Evolutionary conservation across 2,797 vertebrate genomes (phyloP).

Genomic region (Brotula barbata): DNA sequence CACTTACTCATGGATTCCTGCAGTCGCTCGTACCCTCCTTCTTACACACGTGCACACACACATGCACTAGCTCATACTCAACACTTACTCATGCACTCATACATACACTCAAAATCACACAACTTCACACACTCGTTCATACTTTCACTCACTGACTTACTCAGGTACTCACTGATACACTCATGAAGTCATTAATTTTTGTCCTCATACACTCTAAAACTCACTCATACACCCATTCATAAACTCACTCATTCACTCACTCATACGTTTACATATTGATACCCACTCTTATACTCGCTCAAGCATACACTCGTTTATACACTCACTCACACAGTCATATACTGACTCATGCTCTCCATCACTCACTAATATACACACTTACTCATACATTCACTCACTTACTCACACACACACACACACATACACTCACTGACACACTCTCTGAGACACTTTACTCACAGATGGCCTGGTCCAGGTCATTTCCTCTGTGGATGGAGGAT

Average conservation of each 20-base stretch:
- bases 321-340: conserved; percentile 8
- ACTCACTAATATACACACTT: not conserved
- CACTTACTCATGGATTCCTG: conserved; percentile 73
- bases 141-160: no score
- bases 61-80: not conserved
- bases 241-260: conserved; percentile 6
- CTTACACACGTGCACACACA: conserved; percentile 20
- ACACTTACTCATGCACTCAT: no score
- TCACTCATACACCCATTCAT: no score
- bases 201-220: no score
- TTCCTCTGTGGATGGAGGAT: conserved; percentile 78
- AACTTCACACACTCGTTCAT: conserved; percentile 5
- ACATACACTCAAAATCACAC: not conserved
- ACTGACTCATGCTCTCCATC: no score
- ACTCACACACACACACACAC: conserved; percentile 9
- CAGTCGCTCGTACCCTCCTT: no score
- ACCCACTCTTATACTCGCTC: not conserved
- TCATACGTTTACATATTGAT: conserved; percentile 12
- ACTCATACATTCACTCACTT: conserved; percentile 9
- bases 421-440: conserved; percentile 5
- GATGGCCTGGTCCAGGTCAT: conserved; percentile 74
- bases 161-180: no score
- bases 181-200: no score
- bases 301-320: conserved; percentile 18
- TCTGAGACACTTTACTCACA: conserved; percentile 57